Base-by-base conservation (phyloP, 92 coral and sea anemone genomes). In the Chrysogorgia sp. region DNA sequence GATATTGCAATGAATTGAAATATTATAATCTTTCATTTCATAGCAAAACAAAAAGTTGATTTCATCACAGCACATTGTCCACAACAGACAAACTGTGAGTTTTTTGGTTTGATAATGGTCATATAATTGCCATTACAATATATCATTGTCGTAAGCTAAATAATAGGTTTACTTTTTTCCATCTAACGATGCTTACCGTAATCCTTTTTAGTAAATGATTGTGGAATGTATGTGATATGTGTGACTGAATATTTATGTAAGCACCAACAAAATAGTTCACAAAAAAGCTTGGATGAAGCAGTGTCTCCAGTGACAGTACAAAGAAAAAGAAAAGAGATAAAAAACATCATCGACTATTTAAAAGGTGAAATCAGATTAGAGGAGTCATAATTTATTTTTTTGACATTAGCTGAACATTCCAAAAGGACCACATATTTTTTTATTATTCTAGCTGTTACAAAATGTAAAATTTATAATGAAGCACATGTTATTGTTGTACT, bases 181-280 rank as follows among this genome's bases (percentile, higher is more conserved):
- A 63, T 2, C 70, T 10, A 7, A 1, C n/a, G 1, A 6, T 37
- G 13, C 55, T 35, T 72, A 3, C 9, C 26, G 2, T 29, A 17
- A 5, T 53, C 60, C 23, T 32, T 17, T 48, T 25, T 76, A 93
- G 97, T 89, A 17, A 76, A 87, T 59, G 96, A 93, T 68, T 93
- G 97, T 72, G 97, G 97, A 23, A 79, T 93, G 58, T 93, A 88
- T 78, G 97, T 86, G 31, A 83, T 93, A 32, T 43, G 87, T 49
- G 47, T 86, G 33, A 82, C 96, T 1, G 92, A 89, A 75, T 79
- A 86, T 63, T 53, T 93, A 34, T 90, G 97, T 76, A 76, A 74
- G 29, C 82, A 82, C 60, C 71, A 57, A 63, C 70, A 33, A 1
- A 25, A 53, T 19, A 82, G 86, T 15, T 81, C 69, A 19, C 28